Conservation (phyloP, 30 jellyfish, hydroid and myxozoan species). For the Cassiopea andromeda region DNA sequence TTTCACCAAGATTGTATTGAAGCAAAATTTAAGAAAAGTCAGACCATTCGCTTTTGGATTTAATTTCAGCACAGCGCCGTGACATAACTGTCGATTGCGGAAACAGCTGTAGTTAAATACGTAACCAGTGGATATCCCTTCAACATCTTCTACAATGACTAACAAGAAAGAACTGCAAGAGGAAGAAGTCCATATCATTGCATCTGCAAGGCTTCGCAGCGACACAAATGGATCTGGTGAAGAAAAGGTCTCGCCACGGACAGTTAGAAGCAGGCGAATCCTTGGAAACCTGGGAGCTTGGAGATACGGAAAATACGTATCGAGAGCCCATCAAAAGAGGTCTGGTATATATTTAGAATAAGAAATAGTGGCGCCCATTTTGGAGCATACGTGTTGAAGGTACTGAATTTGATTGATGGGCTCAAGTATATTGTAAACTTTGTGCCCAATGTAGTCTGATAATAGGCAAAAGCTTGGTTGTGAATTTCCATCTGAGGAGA, state of each 20-base stretch:
- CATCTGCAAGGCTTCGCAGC: constrained; percentile 27
- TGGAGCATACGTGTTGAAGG: background rate
- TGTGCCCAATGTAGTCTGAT: too few relatives aligned
- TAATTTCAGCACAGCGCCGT: background rate
- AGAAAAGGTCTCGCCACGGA: constrained; percentile 30
- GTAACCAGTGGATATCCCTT: background rate
- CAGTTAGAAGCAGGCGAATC: constrained; percentile 7
- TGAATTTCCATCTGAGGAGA: too few relatives aligned
- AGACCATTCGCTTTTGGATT: background rate
- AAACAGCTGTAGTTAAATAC: background rate
- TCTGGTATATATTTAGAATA: background rate
- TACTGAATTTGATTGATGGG: background rate
- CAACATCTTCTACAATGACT: constrained; percentile 8
- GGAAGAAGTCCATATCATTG: constrained; percentile 3
- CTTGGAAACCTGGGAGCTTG: constrained; percentile 61
- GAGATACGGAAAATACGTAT: constrained; percentile 58
- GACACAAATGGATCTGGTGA: constrained; percentile 1
- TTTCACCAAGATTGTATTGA: background rate
- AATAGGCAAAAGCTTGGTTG: too few relatives aligned
- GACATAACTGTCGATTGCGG: background rate
- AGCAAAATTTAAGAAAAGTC: background rate
- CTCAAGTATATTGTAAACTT: too few relatives aligned
- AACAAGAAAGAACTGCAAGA: constrained; percentile 33
- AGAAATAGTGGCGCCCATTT: background rate
- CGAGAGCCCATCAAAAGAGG: constrained; percentile 31